Percentiles rank a stretch among this genome's conserved stretches.
These are phyloP conservation scores for Dufourea novaeangliae DNA, from an alignment of 1,140 invertebrate genomes.

Conservation along the genomic window DNA sequence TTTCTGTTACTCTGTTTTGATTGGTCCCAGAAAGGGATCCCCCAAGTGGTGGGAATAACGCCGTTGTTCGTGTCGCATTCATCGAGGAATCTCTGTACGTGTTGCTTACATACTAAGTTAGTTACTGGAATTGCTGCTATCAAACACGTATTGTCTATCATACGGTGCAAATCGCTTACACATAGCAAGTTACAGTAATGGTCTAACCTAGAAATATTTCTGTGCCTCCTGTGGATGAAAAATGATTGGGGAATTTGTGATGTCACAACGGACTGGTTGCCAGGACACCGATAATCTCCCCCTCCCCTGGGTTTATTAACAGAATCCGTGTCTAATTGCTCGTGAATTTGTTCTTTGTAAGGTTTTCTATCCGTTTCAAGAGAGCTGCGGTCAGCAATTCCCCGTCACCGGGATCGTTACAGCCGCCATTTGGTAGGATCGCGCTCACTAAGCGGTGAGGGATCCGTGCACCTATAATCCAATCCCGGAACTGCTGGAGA, in stretches of 20 bases:
- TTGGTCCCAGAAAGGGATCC: too few species aligned
- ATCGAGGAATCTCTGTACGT: too few species aligned
- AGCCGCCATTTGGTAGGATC: neutral
- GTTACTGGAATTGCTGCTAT: too few species aligned
- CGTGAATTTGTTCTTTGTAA: neutral
- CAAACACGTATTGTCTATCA: too few species aligned
- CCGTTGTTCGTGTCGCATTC: too few species aligned
- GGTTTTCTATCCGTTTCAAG: neutral
- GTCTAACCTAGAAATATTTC: too few species aligned
- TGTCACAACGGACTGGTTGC: neutral
- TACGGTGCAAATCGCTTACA: too few species aligned
- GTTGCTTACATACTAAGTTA: too few species aligned
- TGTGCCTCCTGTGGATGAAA: too few species aligned
- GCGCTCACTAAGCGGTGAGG: neutral
- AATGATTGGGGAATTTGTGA: neutral
- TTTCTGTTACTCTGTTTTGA: too few species aligned
- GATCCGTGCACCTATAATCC: neutral
- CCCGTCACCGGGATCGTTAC: neutral
- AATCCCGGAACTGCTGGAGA: neutral
- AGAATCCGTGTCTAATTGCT: neutral
- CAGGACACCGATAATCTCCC: neutral
- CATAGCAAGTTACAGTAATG: too few species aligned
- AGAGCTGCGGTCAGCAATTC: constrained; percentile 5
- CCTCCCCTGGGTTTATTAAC: neutral
- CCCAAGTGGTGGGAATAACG: too few species aligned